Conservation (phyloP, 2,888 invertebrate species). For the Glyphotaelius pellucidus region DNA sequence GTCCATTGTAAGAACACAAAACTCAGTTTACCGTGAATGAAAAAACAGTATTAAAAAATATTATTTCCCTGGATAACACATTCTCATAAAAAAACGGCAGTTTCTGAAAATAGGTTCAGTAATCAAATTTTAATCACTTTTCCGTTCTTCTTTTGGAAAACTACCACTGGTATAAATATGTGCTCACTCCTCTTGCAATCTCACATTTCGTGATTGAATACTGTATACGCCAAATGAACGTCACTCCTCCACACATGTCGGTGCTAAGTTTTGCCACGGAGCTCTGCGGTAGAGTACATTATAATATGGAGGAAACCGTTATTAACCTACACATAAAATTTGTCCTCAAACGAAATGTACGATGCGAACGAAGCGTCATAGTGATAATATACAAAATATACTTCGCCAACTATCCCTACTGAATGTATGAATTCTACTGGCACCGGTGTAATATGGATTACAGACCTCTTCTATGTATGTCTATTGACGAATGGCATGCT, state of each 20-base stretch:
- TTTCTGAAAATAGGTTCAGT: background rate
- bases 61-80: background rate
- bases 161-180: background rate
- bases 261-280: background rate
- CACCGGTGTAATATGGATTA: background rate
- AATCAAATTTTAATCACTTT: background rate
- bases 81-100: background rate
- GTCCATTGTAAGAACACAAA: too few species aligned
- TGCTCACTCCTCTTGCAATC: background rate
- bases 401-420: background rate
- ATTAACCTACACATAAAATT: slow-evolving; percentile 11
- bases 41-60: background rate
- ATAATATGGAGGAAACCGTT: background rate
- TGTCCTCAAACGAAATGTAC: slow-evolving; percentile 17
- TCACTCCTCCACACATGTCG: background rate
- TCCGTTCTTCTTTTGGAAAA: background rate
- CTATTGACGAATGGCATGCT: slow-evolving; percentile 29
- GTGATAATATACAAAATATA: background rate
- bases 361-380: background rate
- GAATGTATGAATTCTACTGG: background rate
- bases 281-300: background rate
- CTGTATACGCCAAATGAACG: background rate
- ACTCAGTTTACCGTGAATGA: too few species aligned
- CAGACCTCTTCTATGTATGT: slow-evolving; percentile 5
- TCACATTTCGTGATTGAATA: background rate